Base-by-base conservation (phyloP, 2,113 vertebrate genomes). In the Pogonocichla stellata region DNA sequence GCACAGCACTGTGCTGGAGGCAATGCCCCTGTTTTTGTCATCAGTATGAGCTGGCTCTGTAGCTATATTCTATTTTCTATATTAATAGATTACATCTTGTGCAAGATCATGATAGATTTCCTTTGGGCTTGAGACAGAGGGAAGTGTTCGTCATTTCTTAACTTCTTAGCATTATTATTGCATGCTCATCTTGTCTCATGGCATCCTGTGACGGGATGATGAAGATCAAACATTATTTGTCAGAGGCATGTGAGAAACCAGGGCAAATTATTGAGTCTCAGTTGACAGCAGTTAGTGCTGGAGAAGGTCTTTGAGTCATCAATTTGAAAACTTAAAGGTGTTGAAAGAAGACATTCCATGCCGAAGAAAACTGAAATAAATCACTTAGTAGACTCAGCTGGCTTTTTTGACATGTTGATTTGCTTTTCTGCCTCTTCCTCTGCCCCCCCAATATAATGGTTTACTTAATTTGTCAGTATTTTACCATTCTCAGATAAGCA, bases 111-210 rank as follows among this genome's bases (percentile, higher is more conserved):
- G 50, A 53, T 69, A 18, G 54, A 82, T 33, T 64, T 85, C 84
- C 31, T 45, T 74, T 89, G 53, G 70, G 61, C 40, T 85, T 45
- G 45, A 72, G 23, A 34, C 12, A 69, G 23, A 64, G 22, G 31
- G 23, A 81, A 72, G 15, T n/a, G 79, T 83, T 90, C 74, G 72
- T 91, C 9, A 36, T 81, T 95, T 91, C 36, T 72, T 75, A 75
- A 56, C 28, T 40, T 62, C 12, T 69, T 56, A 57, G 69, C 29
- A 1, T 69, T 69, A 19, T 84, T 91, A 45, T n/a, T 89, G 69
- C 2, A 4, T 22, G 14, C 56, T 90, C 29, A 11, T 72, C 40
- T 56, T 6, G 4, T 74, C 2, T 2, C 54, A 14, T 47, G 84
- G 50, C 66, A 56, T 72, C 18, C 33, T 77, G 3, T 48, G 61